These are phyloP conservation scores for Lepilemur septentrionalis DNA, from an alignment of 2,797 vertebrate species.

Conservation along the genomic window DNA sequence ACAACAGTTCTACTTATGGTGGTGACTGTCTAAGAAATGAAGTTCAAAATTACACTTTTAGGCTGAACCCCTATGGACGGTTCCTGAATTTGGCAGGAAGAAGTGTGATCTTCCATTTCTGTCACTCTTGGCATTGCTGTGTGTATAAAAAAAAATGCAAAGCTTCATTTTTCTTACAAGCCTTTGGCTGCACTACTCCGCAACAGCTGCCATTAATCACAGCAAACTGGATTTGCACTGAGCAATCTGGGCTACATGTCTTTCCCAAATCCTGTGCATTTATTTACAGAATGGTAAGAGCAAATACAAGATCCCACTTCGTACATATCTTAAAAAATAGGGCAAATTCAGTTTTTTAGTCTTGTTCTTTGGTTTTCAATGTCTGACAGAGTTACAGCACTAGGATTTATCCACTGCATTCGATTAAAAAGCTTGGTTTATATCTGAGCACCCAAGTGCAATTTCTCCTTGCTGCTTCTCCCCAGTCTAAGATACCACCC, in stretches of 20 bases:
- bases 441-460: background rate
- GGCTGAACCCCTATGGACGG: slow-evolving; percentile 60
- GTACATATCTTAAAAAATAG: slow-evolving; percentile 18
- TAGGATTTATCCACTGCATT: background rate
- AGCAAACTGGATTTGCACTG: slow-evolving; percentile 66
- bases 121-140: slow-evolving; percentile 77
- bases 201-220: slow-evolving; percentile 85
- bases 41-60: slow-evolving; percentile 57
- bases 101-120: slow-evolving; percentile 66
- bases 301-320: slow-evolving; percentile 51
- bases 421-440: background rate
- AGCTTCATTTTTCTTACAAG: slow-evolving; percentile 83
- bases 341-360: background rate
- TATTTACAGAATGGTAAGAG: slow-evolving; percentile 24
- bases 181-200: slow-evolving; percentile 75
- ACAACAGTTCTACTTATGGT: slow-evolving; percentile 44
- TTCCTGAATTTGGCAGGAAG: slow-evolving; percentile 72
- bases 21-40: slow-evolving; percentile 38
- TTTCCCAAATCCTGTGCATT: slow-evolving; percentile 51
- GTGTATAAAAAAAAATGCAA: slow-evolving; percentile 65
- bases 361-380: background rate
- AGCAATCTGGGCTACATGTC: slow-evolving; percentile 60
- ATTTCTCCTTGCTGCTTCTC: background rate
- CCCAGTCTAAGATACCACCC: background rate
- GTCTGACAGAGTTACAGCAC: background rate